A percentile compares a stretch with the other conserved stretches of the same genome.
Evolutionary conservation across 2,888 invertebrate genomes (phyloP).

Genomic region (Drosophila recens): DNA sequence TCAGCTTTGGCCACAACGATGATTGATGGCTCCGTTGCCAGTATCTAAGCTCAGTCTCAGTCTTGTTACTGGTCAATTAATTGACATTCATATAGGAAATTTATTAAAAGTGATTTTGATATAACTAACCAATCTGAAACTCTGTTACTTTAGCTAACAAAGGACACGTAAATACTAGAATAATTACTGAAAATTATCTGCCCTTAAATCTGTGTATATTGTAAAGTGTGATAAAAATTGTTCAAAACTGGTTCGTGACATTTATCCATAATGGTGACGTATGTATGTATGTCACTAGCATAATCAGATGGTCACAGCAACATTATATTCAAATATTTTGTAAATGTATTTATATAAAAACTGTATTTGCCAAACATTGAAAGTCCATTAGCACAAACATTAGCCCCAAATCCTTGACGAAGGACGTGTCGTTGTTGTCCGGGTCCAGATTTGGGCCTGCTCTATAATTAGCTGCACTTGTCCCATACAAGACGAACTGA

Average conservation of each 20-base stretch:
- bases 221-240: neutral
- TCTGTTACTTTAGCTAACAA: too few relatives aligned
- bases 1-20: slow-evolving; percentile 41
- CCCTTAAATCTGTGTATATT: neutral
- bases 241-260: too few relatives aligned
- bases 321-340: neutral
- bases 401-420: slow-evolving; percentile 49
- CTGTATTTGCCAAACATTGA: slow-evolving; percentile 58
- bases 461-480: slow-evolving; percentile 77
- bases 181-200: too few relatives aligned
- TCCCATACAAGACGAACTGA: slow-evolving; percentile 35
- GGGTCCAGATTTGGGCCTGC: slow-evolving; percentile 23
- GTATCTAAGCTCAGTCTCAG: neutral
- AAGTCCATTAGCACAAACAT: slow-evolving; percentile 66
- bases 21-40: slow-evolving; percentile 52
- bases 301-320: neutral
- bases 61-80: neutral
- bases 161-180: too few relatives aligned
- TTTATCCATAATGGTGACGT: neutral
- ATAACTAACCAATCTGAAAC: too few relatives aligned
- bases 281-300: neutral
- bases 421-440: slow-evolving; percentile 32
- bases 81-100: neutral
- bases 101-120: neutral
- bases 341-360: slow-evolving; percentile 15